These are phyloP conservation scores for Zaprionus africanus DNA, from an alignment of 1,140 invertebrate genomes.

Conservation along the genomic window DNA sequence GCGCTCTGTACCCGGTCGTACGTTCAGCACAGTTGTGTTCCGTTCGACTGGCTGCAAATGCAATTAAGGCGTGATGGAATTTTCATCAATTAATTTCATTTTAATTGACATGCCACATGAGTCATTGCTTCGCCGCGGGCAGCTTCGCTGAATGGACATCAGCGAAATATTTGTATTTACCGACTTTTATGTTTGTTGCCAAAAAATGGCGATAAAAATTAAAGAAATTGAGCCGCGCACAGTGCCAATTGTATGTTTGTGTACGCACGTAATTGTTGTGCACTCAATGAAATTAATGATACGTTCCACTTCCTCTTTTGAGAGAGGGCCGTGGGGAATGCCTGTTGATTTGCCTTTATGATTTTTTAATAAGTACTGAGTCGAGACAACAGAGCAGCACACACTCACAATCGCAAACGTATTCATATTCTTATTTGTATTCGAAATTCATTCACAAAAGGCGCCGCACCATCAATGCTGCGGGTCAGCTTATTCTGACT, in stretches of 20 bases:
- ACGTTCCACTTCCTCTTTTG: slow-evolving; percentile 8
- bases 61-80: slow-evolving; percentile 76
- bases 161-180: slow-evolving; percentile 4
- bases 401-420: slow-evolving; percentile 4
- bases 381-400: slow-evolving; percentile 1
- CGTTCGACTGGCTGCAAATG: slow-evolving; percentile 48
- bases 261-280: slow-evolving; percentile 31
- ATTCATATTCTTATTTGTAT: slow-evolving; percentile 1
- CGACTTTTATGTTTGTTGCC: slow-evolving; percentile 35
- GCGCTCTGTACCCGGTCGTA: neutral
- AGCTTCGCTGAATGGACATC: slow-evolving; percentile 12
- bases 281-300: slow-evolving; percentile 57
- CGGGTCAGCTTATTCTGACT: slow-evolving; percentile 44
- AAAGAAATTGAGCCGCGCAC: slow-evolving; percentile 41
- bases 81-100: slow-evolving; percentile 76
- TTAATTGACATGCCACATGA: slow-evolving; percentile 60
- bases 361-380: slow-evolving; percentile 44
- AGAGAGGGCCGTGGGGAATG: too few relatives aligned
- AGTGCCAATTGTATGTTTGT: neutral
- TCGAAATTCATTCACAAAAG: slow-evolving; percentile 52
- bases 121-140: slow-evolving; percentile 35
- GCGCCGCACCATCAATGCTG: slow-evolving; percentile 9
- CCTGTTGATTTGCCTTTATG: slow-evolving; percentile 39
- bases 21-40: slow-evolving; percentile 19
- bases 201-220: slow-evolving; percentile 50